A percentile compares a stretch with the other conserved stretches of the same genome.
phyloP scores from a whole-genome alignment of 2,113 vertebrate genomes.

The Paratilapia polleni region DNA sequence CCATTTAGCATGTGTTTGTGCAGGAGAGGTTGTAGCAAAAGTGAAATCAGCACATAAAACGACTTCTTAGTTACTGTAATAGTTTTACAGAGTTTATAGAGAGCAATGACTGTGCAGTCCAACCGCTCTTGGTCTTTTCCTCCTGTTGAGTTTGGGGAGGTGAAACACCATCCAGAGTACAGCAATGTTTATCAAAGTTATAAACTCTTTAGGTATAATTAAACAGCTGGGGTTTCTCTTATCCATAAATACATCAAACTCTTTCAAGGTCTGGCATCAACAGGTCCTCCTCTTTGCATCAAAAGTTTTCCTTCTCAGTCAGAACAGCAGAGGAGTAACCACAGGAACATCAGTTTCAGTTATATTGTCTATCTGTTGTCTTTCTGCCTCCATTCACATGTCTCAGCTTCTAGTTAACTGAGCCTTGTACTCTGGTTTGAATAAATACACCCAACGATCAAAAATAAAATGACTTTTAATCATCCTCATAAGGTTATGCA shows the following conservation, averaged over 20 bases:
- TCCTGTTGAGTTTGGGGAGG: background rate
- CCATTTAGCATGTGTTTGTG: background rate
- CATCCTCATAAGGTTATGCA: background rate
- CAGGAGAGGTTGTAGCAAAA: background rate
- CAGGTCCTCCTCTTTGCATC: background rate
- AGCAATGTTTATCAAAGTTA: background rate
- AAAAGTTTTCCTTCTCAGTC: background rate
- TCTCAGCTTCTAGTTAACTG: background rate
- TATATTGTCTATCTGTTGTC: background rate
- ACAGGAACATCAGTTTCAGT: background rate
- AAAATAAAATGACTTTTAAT: background rate
- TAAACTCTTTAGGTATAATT: background rate
- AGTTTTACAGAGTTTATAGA: background rate
- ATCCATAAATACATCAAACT: fast-evolving
- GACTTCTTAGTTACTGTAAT: background rate
- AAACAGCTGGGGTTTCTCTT: background rate
- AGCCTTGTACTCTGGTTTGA: background rate
- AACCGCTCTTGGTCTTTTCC: background rate
- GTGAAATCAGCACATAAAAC: background rate
- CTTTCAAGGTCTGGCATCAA: background rate
- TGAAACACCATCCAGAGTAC: background rate
- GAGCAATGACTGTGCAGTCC: background rate
- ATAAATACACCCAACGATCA: background rate
- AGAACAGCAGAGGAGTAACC: background rate
- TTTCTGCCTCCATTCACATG: background rate